A percentile compares a stretch with the other conserved stretches of the same genome.
These are phyloP conservation scores for Neosilurus hyrtlii DNA, from an alignment of 2,797 vertebrate species.

Conservation along the genomic window DNA sequence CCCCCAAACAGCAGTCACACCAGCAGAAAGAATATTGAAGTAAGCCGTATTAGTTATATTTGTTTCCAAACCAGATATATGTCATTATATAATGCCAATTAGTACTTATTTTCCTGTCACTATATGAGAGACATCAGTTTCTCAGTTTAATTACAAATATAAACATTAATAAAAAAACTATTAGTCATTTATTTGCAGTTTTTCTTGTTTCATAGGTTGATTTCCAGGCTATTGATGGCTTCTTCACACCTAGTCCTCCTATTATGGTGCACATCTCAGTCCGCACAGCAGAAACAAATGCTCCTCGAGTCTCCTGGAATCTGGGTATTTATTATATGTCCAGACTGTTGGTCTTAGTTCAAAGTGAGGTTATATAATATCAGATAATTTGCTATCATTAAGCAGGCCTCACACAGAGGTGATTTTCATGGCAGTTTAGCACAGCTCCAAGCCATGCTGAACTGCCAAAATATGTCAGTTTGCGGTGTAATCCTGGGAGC, in stretches of 20 bases:
- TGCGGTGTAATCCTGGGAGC: too few relatives aligned
- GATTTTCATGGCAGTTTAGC: too few relatives aligned
- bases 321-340: constrained; percentile 57
- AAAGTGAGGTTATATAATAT: not conserved
- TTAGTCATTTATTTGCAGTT: not conserved
- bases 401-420: too few relatives aligned
- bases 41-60: constrained; percentile 38
- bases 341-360: not conserved
- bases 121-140: not conserved
- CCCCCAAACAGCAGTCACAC: constrained; percentile 71
- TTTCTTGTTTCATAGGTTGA: constrained; percentile 67
- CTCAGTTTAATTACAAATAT: not conserved
- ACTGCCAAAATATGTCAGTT: too few relatives aligned
- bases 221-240: constrained; percentile 77
- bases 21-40: constrained; percentile 76
- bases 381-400: not conserved
- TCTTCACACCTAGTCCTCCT: constrained; percentile 64
- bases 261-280: constrained; percentile 76
- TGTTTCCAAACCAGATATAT: not conserved
- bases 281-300: constrained; percentile 67
- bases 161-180: not conserved
- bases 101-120: too few relatives aligned
- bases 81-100: not conserved
- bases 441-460: too few relatives aligned
- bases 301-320: constrained; percentile 75